Evolutionary conservation across 1,140 invertebrate genomes (phyloP), one percentile per base, ranked within the genome.

Genomic region (Dermatophagoides farinae): DNA sequence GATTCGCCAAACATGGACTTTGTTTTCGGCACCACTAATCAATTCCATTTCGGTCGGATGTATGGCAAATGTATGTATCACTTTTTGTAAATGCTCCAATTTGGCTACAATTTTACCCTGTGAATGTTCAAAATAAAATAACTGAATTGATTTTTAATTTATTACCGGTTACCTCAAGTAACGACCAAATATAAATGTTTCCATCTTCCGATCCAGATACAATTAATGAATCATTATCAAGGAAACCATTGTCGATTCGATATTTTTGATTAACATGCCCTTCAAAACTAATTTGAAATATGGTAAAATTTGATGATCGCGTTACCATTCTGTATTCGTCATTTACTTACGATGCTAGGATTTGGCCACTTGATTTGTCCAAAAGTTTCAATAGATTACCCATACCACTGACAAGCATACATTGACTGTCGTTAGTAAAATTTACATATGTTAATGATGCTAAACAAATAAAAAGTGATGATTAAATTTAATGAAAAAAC

Each of bases 141-240:
- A 38, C 4, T 54, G 22, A 57, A 43, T 41, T 9, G 14, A 14
- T 57, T 14, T 20, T 31, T 1, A 41, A 41, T 57, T 57, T 12
- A 14, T 11, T 18, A 20, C 6, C 62, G 51, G n/a, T 39, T 22
- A 53, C 47, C 18, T 64, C 51, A 9, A 62, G 62, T 11, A 61
- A 40, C 54, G 93, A 86, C 88, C 88, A 97, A 65, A 84, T 78
- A 73, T 83, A 86, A 4, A 93, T 74, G 67, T 78, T 76, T 0
- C 90, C 89, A 68, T 86, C 83, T 41, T 81, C 81, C 0, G 90
- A 93, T 0, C 91, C 92, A 53, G 85, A 87, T 18, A 93, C 71
- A 51, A 96, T 79, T 63, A 83, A 78, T 38, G 80, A 84, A 71
- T 96, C 90, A 64, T 80, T 82, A 55, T 77, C 73, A 70, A 84